phyloP scores from a whole-genome alignment of 2,113 vertebrate species.

The Geococcyx californianus region DNA sequence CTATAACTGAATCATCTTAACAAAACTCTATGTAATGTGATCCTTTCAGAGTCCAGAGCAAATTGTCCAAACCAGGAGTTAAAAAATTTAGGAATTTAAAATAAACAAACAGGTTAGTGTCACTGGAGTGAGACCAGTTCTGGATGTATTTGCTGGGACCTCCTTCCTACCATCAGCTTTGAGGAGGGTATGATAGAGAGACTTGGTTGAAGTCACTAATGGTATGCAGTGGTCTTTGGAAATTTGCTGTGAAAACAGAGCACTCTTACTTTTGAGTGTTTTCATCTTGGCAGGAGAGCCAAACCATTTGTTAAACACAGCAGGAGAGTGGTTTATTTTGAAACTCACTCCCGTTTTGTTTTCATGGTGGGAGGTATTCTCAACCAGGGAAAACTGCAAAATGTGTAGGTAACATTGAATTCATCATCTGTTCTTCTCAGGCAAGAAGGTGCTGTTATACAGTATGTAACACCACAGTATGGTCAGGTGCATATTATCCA shows the following conservation, averaged over 20 bases:
- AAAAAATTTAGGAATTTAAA: not conserved
- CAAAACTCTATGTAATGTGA: not conserved
- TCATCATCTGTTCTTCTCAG: not conserved
- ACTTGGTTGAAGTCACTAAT: not conserved
- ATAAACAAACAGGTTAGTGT: not conserved
- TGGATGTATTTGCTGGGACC: not conserved
- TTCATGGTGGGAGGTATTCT: slow-evolving; percentile 31
- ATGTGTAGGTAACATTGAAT: not conserved
- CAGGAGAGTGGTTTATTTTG: slow-evolving; percentile 35
- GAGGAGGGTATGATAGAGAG: not conserved
- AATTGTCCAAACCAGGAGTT: not conserved
- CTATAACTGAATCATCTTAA: not conserved
- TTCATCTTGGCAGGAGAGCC: slow-evolving; percentile 25
- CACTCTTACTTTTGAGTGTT: slow-evolving; percentile 34
- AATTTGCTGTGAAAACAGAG: not conserved
- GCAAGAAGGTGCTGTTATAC: not conserved
- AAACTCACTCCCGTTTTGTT: slow-evolving; percentile 48
- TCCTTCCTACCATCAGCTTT: not conserved
- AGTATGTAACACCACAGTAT: not conserved
- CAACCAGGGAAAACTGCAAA: not conserved
- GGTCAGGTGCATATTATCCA: not conserved
- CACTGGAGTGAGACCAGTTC: not conserved
- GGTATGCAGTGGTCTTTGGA: not conserved
- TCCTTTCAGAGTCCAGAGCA: not conserved
- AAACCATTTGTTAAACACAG: slow-evolving; percentile 42